Base-by-base conservation (phyloP, 2,888 invertebrate species). In the Drosophila setosimentum region DNA sequence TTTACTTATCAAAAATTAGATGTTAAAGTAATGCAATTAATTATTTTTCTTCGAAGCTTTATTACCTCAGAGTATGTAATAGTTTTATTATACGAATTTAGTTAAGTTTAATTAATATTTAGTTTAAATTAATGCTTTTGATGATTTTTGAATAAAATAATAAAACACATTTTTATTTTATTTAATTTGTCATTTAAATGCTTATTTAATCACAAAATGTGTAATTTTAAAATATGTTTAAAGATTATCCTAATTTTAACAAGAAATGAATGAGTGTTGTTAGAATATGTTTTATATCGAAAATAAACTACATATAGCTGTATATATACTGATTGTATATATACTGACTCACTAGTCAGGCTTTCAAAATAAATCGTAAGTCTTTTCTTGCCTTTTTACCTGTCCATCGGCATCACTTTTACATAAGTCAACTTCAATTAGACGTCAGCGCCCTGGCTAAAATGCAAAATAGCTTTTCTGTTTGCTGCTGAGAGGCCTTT, bases 401-500 rank as follows among this genome's bases (percentile, higher is more conserved):
- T 60, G 57, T 68, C 50, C 42, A 42, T 3, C 35, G 68, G 24
- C 37, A 71, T 65, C 60, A 66, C 80, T 76, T 73, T 70, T 68
- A n/a, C n/a, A n/a, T n/a, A 69, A 78, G 81, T 78, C 79, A 64
- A 62, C 83, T 85, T 88, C 86, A 88, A 88, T 87, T 89, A 83
- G 74, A 81, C 54, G 73, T 73, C 79, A 73, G 49, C 51, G 62
- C 42, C 60, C 59, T 50, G 55, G 58, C 45, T 42, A 65, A 76
- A 72, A 76, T 70, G 87, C 79, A 74, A 81, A 82, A 71, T 68
- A 69, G 66, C 71, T 83, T 84, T 81, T 83, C 66, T 87, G 68
- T 83, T 89, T 80, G 68, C 64, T 49, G 29, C 54, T 27, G 59
- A 55, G 64, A 68, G 67, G 60, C 76, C 65, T 78, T 83, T 76